phyloP scores from a whole-genome alignment of 2,113 vertebrate species.

The Corydoras maculifer region DNA sequence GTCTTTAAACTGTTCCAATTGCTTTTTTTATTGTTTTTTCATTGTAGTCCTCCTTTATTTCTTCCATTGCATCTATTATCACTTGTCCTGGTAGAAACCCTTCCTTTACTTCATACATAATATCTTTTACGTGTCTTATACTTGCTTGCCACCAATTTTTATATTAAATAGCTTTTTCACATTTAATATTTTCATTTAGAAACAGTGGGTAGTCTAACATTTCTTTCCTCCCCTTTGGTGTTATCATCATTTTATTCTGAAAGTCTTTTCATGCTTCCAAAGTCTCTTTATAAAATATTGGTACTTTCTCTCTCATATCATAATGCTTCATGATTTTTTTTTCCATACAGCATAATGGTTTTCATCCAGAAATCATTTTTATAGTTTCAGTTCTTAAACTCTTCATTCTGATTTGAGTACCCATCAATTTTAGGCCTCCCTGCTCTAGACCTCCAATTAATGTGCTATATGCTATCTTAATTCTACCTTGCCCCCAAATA shows the following conservation, averaged over 20 bases:
- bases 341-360: too few species aligned
- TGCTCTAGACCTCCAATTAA: background rate
- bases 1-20: background rate
- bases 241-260: background rate
- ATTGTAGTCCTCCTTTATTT: background rate
- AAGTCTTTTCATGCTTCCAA: too few species aligned
- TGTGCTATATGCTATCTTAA: background rate
- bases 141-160: constrained; percentile 5
- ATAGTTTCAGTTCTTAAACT: too few species aligned
- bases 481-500: background rate
- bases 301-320: too few species aligned
- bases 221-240: background rate
- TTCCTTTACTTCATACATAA: constrained; percentile 1
- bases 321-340: too few species aligned
- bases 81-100: background rate
- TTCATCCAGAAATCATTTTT: too few species aligned
- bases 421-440: background rate
- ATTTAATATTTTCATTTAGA: background rate
- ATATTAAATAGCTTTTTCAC: background rate
- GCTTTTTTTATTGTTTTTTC: background rate
- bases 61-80: background rate
- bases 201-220: constrained; percentile 5
- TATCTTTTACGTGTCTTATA: constrained; percentile 2
- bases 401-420: background rate
- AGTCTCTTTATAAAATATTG: too few species aligned